phyloP scores from a whole-genome alignment of 2,113 vertebrate species.

The Sphyrna mokarran region DNA sequence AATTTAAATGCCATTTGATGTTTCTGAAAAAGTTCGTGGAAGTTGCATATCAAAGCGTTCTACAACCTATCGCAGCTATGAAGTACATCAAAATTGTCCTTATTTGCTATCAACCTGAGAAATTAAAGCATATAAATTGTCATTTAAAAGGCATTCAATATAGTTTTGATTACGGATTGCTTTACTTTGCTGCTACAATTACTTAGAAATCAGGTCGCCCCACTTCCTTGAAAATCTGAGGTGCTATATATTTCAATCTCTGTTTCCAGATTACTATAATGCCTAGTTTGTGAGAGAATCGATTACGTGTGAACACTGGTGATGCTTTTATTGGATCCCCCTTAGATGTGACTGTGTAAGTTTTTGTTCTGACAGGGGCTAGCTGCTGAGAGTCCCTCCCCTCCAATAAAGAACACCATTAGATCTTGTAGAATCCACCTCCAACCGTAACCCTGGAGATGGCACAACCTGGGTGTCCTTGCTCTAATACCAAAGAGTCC shows the following conservation, averaged over 20 bases:
- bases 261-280: not conserved
- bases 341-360: not conserved
- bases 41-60: not conserved
- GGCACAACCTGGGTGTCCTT: constrained; percentile 62
- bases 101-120: not conserved
- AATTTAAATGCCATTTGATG: not conserved
- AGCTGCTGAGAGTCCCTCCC: constrained; percentile 44
- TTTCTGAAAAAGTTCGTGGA: not conserved
- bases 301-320: not conserved
- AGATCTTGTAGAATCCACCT: constrained; percentile 49
- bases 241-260: not conserved
- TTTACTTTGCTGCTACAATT: not conserved
- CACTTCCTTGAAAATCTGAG: not conserved
- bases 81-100: not conserved
- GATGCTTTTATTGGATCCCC: constrained; percentile 32
- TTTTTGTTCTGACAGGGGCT: constrained; percentile 39
- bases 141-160: not conserved
- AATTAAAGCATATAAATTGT: not conserved
- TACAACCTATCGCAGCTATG: not conserved
- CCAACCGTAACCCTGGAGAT: constrained; percentile 53
- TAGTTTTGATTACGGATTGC: not conserved
- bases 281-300: not conserved
- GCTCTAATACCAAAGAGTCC: constrained; percentile 47
- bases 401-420: constrained; percentile 45
- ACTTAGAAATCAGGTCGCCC: not conserved